Evolutionary conservation across 2,113 vertebrate genomes (phyloP), one percentile per base, ranked within the genome.

Genomic region (Antechinus flavipes): DNA sequence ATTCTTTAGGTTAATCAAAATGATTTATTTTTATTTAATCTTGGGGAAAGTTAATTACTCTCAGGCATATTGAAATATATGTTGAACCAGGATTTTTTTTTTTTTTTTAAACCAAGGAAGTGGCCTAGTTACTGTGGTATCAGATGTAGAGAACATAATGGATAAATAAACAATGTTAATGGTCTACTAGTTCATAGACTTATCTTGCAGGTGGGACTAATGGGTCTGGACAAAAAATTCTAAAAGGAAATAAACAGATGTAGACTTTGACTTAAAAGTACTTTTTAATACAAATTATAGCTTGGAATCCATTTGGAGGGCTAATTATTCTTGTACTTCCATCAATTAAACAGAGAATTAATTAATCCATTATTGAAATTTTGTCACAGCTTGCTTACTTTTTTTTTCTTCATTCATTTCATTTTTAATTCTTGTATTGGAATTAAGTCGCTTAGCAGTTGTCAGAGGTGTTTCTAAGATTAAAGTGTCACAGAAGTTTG

Each of bases 211-310:
- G 27, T 19, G 90, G 14, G 24, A 46, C 42, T 54, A 61, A 46
- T 16, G 49, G 1, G 11, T 93, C 0, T 92, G 90, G 49, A 58
- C 46, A 53, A 50, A 91, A 53, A n/a, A 58, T 68, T 61, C 7
- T 42, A 12, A 95, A 54, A 90, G 47, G 76, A 92, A 92, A 5
- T 93, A 49, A 94, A 93, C 3, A 10, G 35, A 93, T 54, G 94
- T 47, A 24, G 93, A 46, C 90, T 91, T 91, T 61, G n/a, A 94
- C 4, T 16, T 54, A 19, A 91, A 91, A 89, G 84, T 91, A 93
- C 50, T 76, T 76, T 47, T 76, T 76, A 76, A 91, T 52, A 56
- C 42, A 92, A 91, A 35, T 96, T 89, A 84, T 16, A 89, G 14
- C 91, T 91, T 91, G 26, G 11, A 16, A 93, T 6, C 54, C 12